A percentile compares a stretch with the other conserved stretches of the same genome.
Evolutionary conservation across 2,797 vertebrate species (phyloP).

Genomic region (Neosilurus hyrtlii): DNA sequence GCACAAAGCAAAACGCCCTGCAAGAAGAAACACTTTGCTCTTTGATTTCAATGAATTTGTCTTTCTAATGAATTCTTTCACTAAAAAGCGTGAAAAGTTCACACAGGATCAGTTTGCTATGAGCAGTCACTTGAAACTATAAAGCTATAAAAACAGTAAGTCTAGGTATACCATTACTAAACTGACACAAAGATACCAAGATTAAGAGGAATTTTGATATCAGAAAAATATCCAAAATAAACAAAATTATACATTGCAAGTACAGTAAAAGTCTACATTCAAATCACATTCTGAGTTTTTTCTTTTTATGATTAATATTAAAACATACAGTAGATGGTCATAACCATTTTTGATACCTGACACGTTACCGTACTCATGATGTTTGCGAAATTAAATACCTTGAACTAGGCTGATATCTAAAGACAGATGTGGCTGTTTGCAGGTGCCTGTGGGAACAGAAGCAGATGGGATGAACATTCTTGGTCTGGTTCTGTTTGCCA

Average conservation of each 20-base stretch:
- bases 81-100: not conserved
- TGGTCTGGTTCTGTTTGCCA: slow-evolving; percentile 91
- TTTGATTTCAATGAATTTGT: not conserved
- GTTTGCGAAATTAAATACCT: not conserved
- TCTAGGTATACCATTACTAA: not conserved
- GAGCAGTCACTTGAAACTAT: not conserved
- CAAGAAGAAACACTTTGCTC: not conserved
- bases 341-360: not conserved
- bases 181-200: not conserved
- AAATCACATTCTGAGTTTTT: not conserved
- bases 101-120: not conserved
- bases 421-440: slow-evolving; percentile 41
- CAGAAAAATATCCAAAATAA: not conserved
- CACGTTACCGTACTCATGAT: not conserved
- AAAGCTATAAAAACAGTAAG: not conserved
- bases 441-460: slow-evolving; percentile 86
- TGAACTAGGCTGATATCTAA: slow-evolving; percentile 1
- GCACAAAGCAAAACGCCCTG: not conserved
- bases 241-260: no score
- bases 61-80: not conserved
- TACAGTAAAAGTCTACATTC: not conserved
- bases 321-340: not conserved
- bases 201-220: not conserved
- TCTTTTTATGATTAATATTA: not conserved
- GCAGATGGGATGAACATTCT: slow-evolving; percentile 97